Conservation (phyloP, 2,113 vertebrate genomes). For the Meriones unguiculatus region DNA sequence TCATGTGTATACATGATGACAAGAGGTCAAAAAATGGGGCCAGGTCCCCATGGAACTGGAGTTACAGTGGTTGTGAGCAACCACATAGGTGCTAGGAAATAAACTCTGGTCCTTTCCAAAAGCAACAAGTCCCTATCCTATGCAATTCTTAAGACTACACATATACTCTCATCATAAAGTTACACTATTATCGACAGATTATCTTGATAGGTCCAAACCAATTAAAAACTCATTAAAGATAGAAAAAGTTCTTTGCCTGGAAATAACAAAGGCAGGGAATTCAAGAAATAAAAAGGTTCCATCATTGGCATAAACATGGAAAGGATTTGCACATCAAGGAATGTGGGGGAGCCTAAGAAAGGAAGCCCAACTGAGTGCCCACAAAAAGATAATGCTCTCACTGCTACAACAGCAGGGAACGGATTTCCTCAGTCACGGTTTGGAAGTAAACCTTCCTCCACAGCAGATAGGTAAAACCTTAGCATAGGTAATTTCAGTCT, state of each 20-base stretch:
- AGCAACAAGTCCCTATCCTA: neutral
- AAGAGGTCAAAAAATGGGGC: neutral
- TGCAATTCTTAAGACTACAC: neutral
- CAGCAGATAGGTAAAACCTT: neutral
- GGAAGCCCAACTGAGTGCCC: neutral
- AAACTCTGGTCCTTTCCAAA: neutral
- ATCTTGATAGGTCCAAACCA: neutral
- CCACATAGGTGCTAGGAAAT: neutral
- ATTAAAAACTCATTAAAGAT: constrained; percentile 4
- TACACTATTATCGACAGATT: neutral
- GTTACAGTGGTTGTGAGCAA: neutral
- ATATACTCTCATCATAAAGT: neutral
- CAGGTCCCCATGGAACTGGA: neutral
- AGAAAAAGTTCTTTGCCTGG: neutral
- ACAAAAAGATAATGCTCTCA: neutral
- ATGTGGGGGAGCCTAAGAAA: neutral
- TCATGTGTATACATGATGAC: neutral
- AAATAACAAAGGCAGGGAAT: constrained; percentile 36
- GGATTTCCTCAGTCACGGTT: neutral
- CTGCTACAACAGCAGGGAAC: neutral
- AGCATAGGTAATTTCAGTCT: neutral
- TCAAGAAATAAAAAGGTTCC: neutral
- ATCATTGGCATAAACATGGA: neutral
- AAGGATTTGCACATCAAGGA: neutral
- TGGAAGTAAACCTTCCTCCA: neutral